phyloP scores from a whole-genome alignment of 2,113 vertebrate genomes.

The Narcine bancroftii region DNA sequence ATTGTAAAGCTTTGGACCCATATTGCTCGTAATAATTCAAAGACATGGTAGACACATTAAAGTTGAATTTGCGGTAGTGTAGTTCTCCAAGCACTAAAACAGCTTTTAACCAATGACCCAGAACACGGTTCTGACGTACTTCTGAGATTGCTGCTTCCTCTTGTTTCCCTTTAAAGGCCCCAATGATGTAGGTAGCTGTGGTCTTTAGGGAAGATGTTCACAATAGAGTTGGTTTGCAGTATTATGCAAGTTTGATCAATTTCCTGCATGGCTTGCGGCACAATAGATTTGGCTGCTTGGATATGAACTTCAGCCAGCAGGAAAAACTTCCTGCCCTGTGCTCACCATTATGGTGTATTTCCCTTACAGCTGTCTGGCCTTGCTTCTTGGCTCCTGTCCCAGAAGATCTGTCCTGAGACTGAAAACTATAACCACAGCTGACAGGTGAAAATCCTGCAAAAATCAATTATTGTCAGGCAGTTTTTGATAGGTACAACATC shows the following conservation, averaged over 20 bases:
- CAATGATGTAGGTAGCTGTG: neutral
- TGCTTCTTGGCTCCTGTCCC: slow-evolving; percentile 16
- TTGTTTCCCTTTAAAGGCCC: slow-evolving; percentile 23
- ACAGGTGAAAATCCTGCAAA: slow-evolving; percentile 6
- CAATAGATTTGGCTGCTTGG: slow-evolving; percentile 32
- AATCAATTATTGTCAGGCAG: neutral
- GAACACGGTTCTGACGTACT: slow-evolving; percentile 5
- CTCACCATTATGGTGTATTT: slow-evolving; percentile 25
- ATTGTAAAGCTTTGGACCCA: neutral
- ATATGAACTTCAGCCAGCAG: slow-evolving; percentile 10
- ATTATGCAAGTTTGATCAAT: slow-evolving; percentile 8
- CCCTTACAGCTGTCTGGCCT: slow-evolving; percentile 32
- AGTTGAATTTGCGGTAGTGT: neutral
- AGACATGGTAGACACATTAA: neutral
- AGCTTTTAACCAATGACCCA: slow-evolving; percentile 18
- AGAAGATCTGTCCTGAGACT: slow-evolving; percentile 1
- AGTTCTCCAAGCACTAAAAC: neutral
- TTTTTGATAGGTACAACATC: neutral
- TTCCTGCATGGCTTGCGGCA: slow-evolving; percentile 29
- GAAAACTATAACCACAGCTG: slow-evolving; percentile 22
- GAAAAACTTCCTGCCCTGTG: slow-evolving; percentile 29
- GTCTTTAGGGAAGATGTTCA: neutral
- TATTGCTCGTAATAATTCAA: neutral
- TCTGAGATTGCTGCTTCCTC: slow-evolving; percentile 10
- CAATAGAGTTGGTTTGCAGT: slow-evolving; percentile 20